Evolutionary conservation across 2,797 vertebrate genomes (phyloP), one percentile per base, ranked within the genome.

Genomic region (Mustela erminea): DNA sequence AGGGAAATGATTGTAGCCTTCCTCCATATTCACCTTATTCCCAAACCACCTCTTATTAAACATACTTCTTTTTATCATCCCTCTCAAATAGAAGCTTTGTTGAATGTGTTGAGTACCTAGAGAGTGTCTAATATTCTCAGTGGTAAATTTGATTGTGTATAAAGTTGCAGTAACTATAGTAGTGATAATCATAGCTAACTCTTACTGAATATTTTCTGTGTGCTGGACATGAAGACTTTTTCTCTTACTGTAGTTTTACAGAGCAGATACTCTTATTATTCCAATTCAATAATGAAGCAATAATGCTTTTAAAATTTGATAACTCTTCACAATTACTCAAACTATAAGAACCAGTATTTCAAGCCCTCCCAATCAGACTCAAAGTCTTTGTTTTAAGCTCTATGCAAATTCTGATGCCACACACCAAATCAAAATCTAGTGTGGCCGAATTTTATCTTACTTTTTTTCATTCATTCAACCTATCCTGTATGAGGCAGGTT

Each of bases 281-380:
- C 14, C 23, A 54, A 70, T 75, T 93, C 85, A 94, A 43, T 29
- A 68, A 87, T 72, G 41, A 94, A 86, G 9, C 87, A 78, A 62
- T 80, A 87, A 41, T 64, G 27, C 13, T 78, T 85, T 94, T 72
- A 95, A 56, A 93, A 29, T 64, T 85, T 54, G 38, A 56, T 27
- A 70, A 70, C 7, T 87, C 41, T 9, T 85, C 21, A 77, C 5
- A 74, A 35, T 60, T 86, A 82, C 4, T 29, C 25, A 92, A 10
- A 43, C 43, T 46, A 46, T 46, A 46, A 46, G 43, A 88, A 72
- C 5, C 72, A 25, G 4, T 0, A 90, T 85, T 81, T n/a, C 6
- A 83, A 93, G 58, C 11, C 27, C 15, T 93, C 14, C 41, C 2
- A 80, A 5, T 74, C 29, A 89, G 21, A 87, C 10, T 84, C 9